A percentile compares a stretch with the other conserved stretches of the same genome.
These are phyloP conservation scores for Drosophila kurseongensis DNA, from an alignment of 1,140 invertebrate species.

Conservation along the genomic window DNA sequence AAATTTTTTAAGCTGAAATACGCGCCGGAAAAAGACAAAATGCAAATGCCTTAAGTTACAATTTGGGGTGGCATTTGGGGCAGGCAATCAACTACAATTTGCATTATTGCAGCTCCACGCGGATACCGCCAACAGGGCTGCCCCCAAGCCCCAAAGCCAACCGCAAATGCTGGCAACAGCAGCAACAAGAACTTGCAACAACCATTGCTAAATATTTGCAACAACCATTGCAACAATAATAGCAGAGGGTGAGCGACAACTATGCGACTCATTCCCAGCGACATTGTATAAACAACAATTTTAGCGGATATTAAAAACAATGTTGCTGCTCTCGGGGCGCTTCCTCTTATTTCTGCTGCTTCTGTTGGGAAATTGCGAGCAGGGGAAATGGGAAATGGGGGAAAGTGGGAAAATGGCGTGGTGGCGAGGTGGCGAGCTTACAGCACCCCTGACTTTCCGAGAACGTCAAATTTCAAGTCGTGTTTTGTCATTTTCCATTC, in stretches of 20 bases:
- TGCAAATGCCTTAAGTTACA: slow-evolving; percentile 67
- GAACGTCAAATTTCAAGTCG: slow-evolving; percentile 72
- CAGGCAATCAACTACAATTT: slow-evolving; percentile 76
- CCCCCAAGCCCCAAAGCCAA: slow-evolving; percentile 54
- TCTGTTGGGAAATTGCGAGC: background rate
- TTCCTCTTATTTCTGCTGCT: slow-evolving; percentile 28
- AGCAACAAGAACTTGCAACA: slow-evolving; percentile 32
- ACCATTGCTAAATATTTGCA: background rate
- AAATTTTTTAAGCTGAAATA: slow-evolving; percentile 10
- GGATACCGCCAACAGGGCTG: slow-evolving; percentile 27
- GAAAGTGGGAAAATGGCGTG: slow-evolving; percentile 4
- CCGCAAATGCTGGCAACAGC: slow-evolving; percentile 43
- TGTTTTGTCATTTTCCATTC: slow-evolving; percentile 78
- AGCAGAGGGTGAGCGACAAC: slow-evolving; percentile 27
- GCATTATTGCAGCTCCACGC: slow-evolving; percentile 70
- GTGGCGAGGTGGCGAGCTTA: background rate
- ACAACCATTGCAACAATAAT: slow-evolving; percentile 25
- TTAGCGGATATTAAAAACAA: slow-evolving; percentile 83
- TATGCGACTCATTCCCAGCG: slow-evolving; percentile 64
- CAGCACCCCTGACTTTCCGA: slow-evolving; percentile 27
- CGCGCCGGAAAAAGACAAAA: slow-evolving; percentile 46
- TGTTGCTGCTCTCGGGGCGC: slow-evolving; percentile 63
- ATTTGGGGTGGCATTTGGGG: slow-evolving; percentile 43
- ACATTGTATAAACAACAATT: slow-evolving; percentile 83
- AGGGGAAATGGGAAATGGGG: background rate